Evolutionary conservation across 2,888 invertebrate genomes (phyloP).

Genomic region (Elysia crispata): DNA sequence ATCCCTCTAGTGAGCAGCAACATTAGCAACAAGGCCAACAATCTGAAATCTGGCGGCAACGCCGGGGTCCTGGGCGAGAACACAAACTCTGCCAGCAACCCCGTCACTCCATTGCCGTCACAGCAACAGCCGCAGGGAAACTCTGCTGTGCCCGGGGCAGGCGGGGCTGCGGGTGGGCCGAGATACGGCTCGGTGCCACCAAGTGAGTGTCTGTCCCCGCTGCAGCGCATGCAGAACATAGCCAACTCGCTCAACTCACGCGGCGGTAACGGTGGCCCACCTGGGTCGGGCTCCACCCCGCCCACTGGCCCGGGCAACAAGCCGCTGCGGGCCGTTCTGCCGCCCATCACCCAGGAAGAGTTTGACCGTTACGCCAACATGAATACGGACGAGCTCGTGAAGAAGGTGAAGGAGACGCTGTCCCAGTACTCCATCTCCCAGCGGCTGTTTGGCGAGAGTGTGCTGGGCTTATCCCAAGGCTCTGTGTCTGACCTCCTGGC

Average conservation of each 20-base stretch:
- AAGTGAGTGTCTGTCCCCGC: slow-evolving; percentile 89
- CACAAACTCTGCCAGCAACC: slow-evolving; percentile 40
- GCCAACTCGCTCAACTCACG: slow-evolving; percentile 92
- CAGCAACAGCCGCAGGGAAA: slow-evolving; percentile 28
- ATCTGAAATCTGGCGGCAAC: slow-evolving; percentile 17
- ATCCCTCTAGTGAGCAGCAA: too few relatives aligned
- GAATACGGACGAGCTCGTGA: slow-evolving; percentile 98
- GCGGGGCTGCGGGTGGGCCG: slow-evolving; percentile 80
- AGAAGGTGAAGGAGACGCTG: slow-evolving; percentile 82
- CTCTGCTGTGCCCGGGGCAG: background rate
- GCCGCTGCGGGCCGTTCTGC: slow-evolving; percentile 95
- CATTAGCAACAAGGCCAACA: slow-evolving; percentile 5
- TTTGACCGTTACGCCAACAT: slow-evolving; percentile 98
- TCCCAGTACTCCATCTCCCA: slow-evolving; percentile 87
- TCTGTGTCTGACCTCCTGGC: slow-evolving; percentile 98
- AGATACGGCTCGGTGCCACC: slow-evolving; percentile 79
- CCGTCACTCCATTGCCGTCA: slow-evolving; percentile 50
- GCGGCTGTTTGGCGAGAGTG: slow-evolving; percentile 97
- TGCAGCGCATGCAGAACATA: slow-evolving; percentile 98
- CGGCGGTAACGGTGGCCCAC: slow-evolving; percentile 70
- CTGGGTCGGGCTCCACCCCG: slow-evolving; percentile 78
- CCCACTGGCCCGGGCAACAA: slow-evolving; percentile 79
- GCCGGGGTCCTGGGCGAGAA: slow-evolving; percentile 1
- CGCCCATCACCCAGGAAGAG: slow-evolving; percentile 98
- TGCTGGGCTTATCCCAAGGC: slow-evolving; percentile 85